phyloP scores from a whole-genome alignment of 2,113 vertebrate genomes.

The Piaya cayana region DNA sequence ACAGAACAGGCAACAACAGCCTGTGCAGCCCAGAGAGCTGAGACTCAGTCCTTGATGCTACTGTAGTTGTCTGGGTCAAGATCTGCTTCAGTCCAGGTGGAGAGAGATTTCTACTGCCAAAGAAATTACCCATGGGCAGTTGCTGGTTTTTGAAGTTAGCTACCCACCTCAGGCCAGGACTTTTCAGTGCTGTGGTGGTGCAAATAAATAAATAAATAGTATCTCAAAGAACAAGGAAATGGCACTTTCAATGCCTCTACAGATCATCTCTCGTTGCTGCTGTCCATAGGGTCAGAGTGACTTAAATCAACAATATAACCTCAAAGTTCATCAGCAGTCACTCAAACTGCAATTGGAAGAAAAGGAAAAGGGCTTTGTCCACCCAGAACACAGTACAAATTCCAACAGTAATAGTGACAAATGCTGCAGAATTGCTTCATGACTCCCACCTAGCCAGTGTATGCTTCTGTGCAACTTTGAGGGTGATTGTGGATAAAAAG shows the following conservation, averaged over 20 bases:
- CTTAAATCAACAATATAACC: not conserved
- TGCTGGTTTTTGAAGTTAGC: not conserved
- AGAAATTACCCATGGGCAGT: not conserved
- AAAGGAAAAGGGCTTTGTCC: not conserved
- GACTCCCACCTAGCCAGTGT: not conserved
- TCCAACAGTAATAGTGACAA: not conserved
- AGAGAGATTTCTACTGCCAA: not conserved
- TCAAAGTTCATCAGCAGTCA: not conserved
- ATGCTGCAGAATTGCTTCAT: not conserved
- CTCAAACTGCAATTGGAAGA: not conserved
- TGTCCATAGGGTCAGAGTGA: not conserved
- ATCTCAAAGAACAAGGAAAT: not conserved
- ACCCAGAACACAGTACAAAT: rapidly evolving
- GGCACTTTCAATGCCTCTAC: not conserved
- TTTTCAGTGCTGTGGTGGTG: not conserved
- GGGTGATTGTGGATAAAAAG: not conserved
- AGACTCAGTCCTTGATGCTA: not conserved
- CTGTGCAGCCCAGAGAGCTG: no score
- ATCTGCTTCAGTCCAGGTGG: not conserved
- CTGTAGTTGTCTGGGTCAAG: not conserved
- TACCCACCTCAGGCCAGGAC: not conserved
- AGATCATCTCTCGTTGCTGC: not conserved
- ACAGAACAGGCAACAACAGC: no score
- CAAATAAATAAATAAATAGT: not conserved
- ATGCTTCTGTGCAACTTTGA: not conserved